phyloP scores from a whole-genome alignment of 2,888 invertebrate species.

The Tetragnatha montana region DNA sequence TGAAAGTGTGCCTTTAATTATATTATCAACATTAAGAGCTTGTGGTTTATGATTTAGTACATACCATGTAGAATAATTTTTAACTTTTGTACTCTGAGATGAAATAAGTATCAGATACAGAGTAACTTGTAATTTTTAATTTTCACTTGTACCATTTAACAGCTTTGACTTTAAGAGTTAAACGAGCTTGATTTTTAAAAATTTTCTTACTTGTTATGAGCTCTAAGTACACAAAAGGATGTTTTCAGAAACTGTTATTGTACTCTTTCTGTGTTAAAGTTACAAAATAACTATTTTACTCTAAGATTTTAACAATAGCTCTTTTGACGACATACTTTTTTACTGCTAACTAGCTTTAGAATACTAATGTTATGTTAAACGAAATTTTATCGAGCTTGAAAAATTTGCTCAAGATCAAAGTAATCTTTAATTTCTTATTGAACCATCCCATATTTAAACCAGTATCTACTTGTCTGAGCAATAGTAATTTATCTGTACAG shows the following conservation, averaged over 20 bases:
- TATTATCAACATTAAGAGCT: slow-evolving; percentile 15
- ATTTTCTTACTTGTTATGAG: background rate
- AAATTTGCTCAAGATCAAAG: slow-evolving; percentile 15
- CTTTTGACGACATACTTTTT: background rate
- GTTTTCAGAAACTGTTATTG: too few species aligned
- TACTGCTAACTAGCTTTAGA: background rate
- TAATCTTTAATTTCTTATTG: background rate
- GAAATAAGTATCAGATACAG: background rate
- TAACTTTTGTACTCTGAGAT: background rate
- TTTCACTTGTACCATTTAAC: background rate
- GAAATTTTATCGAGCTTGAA: slow-evolving; percentile 17
- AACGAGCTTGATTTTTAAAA: background rate
- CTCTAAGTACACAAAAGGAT: background rate
- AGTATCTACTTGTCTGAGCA: background rate
- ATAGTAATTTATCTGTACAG: background rate
- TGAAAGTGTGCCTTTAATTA: slow-evolving; percentile 36
- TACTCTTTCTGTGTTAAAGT: too few species aligned
- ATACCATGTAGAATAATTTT: background rate
- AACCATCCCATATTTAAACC: background rate
- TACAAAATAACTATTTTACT: too few species aligned
- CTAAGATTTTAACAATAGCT: too few species aligned
- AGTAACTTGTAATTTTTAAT: background rate
- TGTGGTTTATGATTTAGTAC: slow-evolving; percentile 2
- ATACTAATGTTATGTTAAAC: background rate
- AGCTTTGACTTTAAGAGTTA: background rate